Base-by-base conservation (phyloP, 1,140 invertebrate genomes). In the Anastrepha ludens region DNA sequence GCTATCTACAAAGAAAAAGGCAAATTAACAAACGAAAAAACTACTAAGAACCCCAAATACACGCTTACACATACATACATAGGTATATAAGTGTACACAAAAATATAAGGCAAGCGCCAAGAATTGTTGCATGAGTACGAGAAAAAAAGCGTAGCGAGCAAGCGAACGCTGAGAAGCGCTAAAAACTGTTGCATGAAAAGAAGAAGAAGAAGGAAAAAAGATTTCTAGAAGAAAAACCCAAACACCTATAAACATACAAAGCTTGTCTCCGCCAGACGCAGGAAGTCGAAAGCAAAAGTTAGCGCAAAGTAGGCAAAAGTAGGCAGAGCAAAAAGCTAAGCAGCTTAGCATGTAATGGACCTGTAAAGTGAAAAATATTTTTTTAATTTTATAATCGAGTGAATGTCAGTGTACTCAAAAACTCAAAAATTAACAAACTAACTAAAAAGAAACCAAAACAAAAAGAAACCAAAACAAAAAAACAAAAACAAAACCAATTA, bases 381-480 rank as follows among this genome's bases (percentile, higher is more conserved):
- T 81, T 81, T 81, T 81, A 81, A 81, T 81, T 81, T 81, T 81
- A 81, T 81, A 81, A 81, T 11, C 20, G 44, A 55, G 17, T 20
- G 44, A 81, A 81, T 81, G n/a, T 58, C n/a, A 55, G 13, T 55
- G 50, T 55, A 55, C 50, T 55, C 50, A 55, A 55, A 55, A 55
- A 55, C 11, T 55, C 11, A 8, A 55, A 55, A 55, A 55, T 11
- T 55, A 6, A 55, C 6, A 55, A 55, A 55, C 6, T 55, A 55
- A 29, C 29, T 8, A 55, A 55, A 55, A 8, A 55, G 11, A 55
- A 55, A 55, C 50, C 11, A 55, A 13, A 50, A 55, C 1, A 55
- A 55, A 55, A 8, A 55, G 11, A 55, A 55, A 55, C 50, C 9
- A 55, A 13, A 50, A 55, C 47, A 20, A 6, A 81, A n/a, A 20